Evolutionary conservation across 2,797 vertebrate species (phyloP).

Genomic region (Geotrypetes seraphini): DNA sequence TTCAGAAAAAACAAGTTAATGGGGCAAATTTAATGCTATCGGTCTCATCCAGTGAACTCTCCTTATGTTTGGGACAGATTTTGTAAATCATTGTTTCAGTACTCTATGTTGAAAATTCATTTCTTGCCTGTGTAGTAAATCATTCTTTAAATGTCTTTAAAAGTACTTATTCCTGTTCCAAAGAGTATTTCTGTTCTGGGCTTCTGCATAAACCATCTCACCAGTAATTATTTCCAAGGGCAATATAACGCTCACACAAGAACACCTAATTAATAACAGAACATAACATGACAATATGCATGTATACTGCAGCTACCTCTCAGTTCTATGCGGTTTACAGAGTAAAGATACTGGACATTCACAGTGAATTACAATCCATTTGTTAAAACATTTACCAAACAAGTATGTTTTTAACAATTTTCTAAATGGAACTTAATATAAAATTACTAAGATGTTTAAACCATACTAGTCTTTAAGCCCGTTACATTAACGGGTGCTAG

Average conservation of each 20-base stretch:
- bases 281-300: too few species aligned
- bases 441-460: too few species aligned
- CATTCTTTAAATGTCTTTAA: not conserved
- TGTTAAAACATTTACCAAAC: too few species aligned
- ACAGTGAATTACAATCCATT: too few species aligned
- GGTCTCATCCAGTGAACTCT: constrained; percentile 1
- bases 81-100: not conserved
- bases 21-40: constrained; percentile 20
- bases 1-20: constrained; percentile 7
- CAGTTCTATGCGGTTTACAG: too few species aligned
- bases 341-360: too few species aligned
- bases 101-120: constrained; percentile 11
- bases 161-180: constrained; percentile 10
- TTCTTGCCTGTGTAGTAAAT: constrained; percentile 8
- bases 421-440: too few species aligned
- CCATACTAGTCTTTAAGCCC: too few species aligned
- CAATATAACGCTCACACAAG: constrained; percentile 14
- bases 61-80: not conserved
- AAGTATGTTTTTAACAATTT: too few species aligned
- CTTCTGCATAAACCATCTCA: constrained; percentile 1
- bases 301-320: too few species aligned
- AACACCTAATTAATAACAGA: too few species aligned
- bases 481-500: too few species aligned
- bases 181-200: constrained; percentile 6
- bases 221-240: constrained; percentile 18